Evolutionary conservation across 2,888 invertebrate species (phyloP).

Genomic region (Aethes cnicana): DNA sequence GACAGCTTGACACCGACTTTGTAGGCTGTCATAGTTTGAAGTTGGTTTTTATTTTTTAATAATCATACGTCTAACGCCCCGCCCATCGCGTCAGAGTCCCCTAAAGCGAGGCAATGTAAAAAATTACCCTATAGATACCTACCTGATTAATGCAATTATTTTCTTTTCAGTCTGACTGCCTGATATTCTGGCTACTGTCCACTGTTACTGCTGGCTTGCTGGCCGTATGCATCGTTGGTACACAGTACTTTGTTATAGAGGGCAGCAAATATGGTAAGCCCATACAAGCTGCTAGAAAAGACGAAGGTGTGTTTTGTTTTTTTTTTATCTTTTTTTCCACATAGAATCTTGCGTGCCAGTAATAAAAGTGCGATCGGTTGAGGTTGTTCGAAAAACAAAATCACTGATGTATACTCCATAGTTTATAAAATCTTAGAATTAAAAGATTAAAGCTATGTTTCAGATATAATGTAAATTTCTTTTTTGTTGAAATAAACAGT

Average conservation of each 20-base stretch:
- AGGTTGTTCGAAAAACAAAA: conserved; percentile 1
- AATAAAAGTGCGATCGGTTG: background rate
- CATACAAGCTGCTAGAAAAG: conserved; percentile 62
- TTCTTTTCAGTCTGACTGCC: conserved; percentile 81
- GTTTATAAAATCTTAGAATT: no score
- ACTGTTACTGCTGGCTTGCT: conserved; percentile 84
- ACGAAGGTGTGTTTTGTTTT: conserved; percentile 73
- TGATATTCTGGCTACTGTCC: conserved; percentile 85
- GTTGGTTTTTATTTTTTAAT: no score
- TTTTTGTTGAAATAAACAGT: no score
- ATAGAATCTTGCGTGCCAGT: conserved; percentile 5
- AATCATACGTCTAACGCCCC: no score
- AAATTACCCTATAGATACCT: no score
- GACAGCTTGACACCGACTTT: no score
- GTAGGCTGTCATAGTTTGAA: no score
- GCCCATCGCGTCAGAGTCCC: no score
- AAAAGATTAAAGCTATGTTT: no score
- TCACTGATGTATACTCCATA: no score
- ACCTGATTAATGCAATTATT: conserved; percentile 27
- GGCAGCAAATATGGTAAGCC: conserved; percentile 85
- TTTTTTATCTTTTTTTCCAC: conserved; percentile 46
- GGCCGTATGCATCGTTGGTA: conserved; percentile 84
- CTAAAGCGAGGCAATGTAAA: no score
- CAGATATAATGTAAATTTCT: no score
- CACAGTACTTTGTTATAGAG: conserved; percentile 86